Evolutionary conservation across 2,888 invertebrate genomes (phyloP), one percentile per base, ranked within the genome.

Genomic region (Operophtera brumata): DNA sequence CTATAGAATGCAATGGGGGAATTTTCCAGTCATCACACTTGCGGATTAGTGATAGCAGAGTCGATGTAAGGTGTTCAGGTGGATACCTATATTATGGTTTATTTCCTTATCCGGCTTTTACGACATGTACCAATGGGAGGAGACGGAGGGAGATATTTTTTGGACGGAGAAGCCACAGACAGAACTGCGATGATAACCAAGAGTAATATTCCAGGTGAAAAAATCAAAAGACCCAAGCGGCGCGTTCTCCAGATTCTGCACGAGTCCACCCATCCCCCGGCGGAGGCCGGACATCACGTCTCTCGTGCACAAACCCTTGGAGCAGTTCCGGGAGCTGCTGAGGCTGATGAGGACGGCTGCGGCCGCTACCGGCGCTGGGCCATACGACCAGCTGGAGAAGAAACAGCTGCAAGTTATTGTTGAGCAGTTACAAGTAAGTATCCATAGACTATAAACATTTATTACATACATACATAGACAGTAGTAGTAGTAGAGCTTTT

Each of bases 271-370:
- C 11, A 94, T 96, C 67, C 96, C 96, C 2, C 91, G 95, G 62
- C 92, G 95, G 78, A 92, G 95, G 63, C 96, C 96, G 10, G 96
- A 97, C 78, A 93, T 97, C 61, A 96, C 96, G 9, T 94, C 95
- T 10, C 93, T 96, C 64, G 93, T 97, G 57, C 95, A 96, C 79
- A 94, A 96, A 72, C 96, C 96, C 0, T 80, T 96, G 66, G 96
- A 96, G 82, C 96, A 96, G 87, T 90, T 91, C 71, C 72, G 91
- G 9, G 91, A 91, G 56, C 74, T 91, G 32, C 69, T 91, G 45
- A 74, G 91, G 67, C 75, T 91, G 50, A 88, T 91, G 83, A 73
- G 90, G 48, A 75, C 90, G 0, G 90, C 91, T 0, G 86, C 83
- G 0, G 76, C 84, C 0, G 77, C 84, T 0, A 78, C 57, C 5